Evolutionary conservation across 2,797 vertebrate genomes (phyloP).

Genomic region (Poeciliopsis presidionis): DNA sequence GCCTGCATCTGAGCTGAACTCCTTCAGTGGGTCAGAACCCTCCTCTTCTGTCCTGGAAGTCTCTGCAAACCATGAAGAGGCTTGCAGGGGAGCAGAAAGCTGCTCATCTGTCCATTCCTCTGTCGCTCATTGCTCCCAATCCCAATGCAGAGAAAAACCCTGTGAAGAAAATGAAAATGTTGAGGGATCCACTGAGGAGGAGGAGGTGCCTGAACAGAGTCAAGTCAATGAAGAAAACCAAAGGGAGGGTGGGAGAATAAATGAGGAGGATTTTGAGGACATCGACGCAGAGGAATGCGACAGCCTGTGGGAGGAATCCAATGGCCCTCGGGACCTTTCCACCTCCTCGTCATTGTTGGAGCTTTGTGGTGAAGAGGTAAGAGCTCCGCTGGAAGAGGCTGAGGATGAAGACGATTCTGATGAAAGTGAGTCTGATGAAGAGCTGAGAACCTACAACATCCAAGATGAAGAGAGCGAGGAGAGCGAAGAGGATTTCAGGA

Average conservation of each 20-base stretch:
- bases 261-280: slow-evolving; percentile 75
- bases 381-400: slow-evolving; percentile 79
- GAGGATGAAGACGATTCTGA: slow-evolving; percentile 91
- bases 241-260: slow-evolving; percentile 49
- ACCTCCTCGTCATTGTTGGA: slow-evolving; percentile 74
- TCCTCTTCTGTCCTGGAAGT: slow-evolving; percentile 66
- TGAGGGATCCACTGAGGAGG: slow-evolving; percentile 86
- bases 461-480: slow-evolving; percentile 95
- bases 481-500: slow-evolving; percentile 80
- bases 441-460: slow-evolving; percentile 91
- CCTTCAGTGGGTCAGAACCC: slow-evolving; percentile 67
- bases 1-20: slow-evolving; percentile 73
- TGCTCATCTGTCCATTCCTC: slow-evolving; percentile 67
- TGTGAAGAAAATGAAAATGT: slow-evolving; percentile 86
- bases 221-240: slow-evolving; percentile 51
- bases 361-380: slow-evolving; percentile 72
- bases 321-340: slow-evolving; percentile 62
- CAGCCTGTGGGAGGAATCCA: slow-evolving; percentile 67
- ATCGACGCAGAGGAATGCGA: slow-evolving; percentile 73
- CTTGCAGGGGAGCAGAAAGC: slow-evolving; percentile 55
- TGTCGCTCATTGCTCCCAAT: slow-evolving; percentile 68
- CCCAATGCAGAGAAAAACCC: slow-evolving; percentile 67
- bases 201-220: slow-evolving; percentile 86
- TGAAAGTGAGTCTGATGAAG: slow-evolving; percentile 96
- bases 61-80: slow-evolving; percentile 62